Evolutionary conservation across 2,888 invertebrate species (phyloP), one percentile per base, ranked within the genome.

Genomic region (Octonoba sinensis): DNA sequence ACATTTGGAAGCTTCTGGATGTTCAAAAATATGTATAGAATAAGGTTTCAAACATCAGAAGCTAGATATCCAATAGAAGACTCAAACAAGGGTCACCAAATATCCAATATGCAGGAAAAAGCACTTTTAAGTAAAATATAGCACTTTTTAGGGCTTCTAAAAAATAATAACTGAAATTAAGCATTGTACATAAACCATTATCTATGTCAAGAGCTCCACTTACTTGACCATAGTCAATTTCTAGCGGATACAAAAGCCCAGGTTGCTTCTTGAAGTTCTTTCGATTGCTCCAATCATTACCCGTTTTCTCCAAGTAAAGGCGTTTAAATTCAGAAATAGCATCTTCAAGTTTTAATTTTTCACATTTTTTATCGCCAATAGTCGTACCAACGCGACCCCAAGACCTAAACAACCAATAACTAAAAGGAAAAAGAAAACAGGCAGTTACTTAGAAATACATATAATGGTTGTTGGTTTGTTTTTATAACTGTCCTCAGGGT

Each of bases 341-440:
- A 0, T 91, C 90, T 0, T 91, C 85, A 1, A 92, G 86, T 0
- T 88, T 27, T 86, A 89, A 90, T 0, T 87, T 85, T 44, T 93
- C 92, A 1, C 93, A 84, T 87, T 93, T 94, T 36, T 89, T 91
- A 18, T 92, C 92, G 6, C 99, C 99, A 86, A 97, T 95, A 0
- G 93, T 94, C 0, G 99, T 99, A 4, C 99, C 98, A 85, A 98
- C 96, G 79, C 99, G 92, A 15, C 99, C 99, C 99, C 99, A 99
- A 0, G 96, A 91, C 18, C 96, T 92, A 89, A 95, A 97, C 36
- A 97, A 87, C 92, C 93, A 95, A 88, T 91, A 94, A 18, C 89
- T 89, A 79, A 13, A 84, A 72, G 56, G 36, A 47, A 27, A 47
- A 73, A 8, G 8, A 22, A 57, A 47, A 20, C 47, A 60, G 12